Conservation (phyloP, 1,140 invertebrate genomes). For the Cyrtorhinus lividipennis region DNA sequence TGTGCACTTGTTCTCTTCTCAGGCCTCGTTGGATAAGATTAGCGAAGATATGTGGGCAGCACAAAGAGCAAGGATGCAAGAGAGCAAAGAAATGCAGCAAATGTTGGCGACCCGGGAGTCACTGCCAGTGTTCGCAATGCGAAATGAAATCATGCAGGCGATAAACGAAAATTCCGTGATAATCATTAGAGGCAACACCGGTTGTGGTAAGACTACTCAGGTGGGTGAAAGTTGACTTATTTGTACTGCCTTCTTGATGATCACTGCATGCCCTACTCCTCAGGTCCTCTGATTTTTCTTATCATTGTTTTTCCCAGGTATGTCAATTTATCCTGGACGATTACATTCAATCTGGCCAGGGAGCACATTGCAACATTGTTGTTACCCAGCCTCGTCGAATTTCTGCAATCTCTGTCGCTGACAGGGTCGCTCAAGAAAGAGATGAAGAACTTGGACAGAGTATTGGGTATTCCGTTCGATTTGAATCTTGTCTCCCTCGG, state of each 20-base stretch:
- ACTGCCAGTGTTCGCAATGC: constrained; percentile 62
- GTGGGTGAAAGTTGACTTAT: constrained; percentile 30
- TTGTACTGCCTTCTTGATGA: not conserved
- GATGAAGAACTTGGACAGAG: constrained; percentile 68
- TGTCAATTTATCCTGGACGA: constrained; percentile 95
- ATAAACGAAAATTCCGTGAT: constrained; percentile 78
- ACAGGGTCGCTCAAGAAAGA: constrained; percentile 75
- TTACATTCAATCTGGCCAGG: constrained; percentile 70
- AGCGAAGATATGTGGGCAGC: constrained; percentile 57
- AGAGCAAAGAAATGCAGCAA: constrained; percentile 41
- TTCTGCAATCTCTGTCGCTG: constrained; percentile 85
- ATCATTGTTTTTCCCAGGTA: constrained; percentile 41
- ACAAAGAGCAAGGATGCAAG: constrained; percentile 45
- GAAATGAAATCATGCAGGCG: constrained; percentile 58
- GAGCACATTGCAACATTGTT: constrained; percentile 70
- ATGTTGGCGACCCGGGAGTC: constrained; percentile 49
- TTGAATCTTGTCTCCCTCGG: constrained; percentile 74
- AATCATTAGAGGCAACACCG: constrained; percentile 83
- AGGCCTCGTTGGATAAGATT: constrained; percentile 61
- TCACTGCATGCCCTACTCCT: not conserved
- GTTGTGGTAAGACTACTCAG: constrained; percentile 70
- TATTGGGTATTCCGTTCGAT: constrained; percentile 83
- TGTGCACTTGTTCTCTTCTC: constrained; percentile 9
- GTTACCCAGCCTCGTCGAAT: constrained; percentile 90
- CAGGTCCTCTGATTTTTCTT: no score